Base-by-base conservation (phyloP, 1,140 invertebrate species). In the Kradibia gibbosae region DNA sequence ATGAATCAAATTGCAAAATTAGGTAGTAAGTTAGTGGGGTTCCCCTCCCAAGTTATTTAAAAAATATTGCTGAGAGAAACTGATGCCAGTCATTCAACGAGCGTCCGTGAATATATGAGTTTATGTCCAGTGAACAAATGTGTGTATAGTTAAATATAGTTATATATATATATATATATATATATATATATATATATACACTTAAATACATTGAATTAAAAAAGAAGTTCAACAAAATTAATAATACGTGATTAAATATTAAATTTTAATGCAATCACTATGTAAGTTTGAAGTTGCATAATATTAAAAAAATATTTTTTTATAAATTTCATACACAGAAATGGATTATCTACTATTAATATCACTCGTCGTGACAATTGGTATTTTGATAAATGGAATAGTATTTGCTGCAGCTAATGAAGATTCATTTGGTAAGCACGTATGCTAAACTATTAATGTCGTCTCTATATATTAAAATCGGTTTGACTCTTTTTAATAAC, bases 1-100 rank as follows among this genome's bases (percentile, higher is more conserved):
- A 74, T 74, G 10, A 74, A 74, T 67, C 55, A 80, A 1, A 74
- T 67, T 74, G 42, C 15, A 62, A 80, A 80, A 13, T 80, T 80
- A 80, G 67, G 28, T 65, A 74, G 13, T 50, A 22, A 74, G 70
- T 60, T 17, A 34, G 39, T n/a, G 55, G 70, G 42, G 70, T 71
- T 39, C 67, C 70, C 78, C 67, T 72, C 20, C 75, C 15, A 48
- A 65, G 42, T 65, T 77, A 77, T 77, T 77, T 48, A 77, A 77
- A 76, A 76, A 77, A 53, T 48, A 78, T 53, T n/a, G 48, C 34
- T 62, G 20, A 70, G 28, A 70, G 67, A 71, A 72, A 62, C 70
- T 60, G 28, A 25, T 50, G 70, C 48, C 78, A 80, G 78, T 80
- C 53, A n/a, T 13, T 57, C 57, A 62, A 34, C 42, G 57, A 65